phyloP scores from a whole-genome alignment of 2,888 invertebrate species.

The Spatulosminthurus flaviceps region DNA sequence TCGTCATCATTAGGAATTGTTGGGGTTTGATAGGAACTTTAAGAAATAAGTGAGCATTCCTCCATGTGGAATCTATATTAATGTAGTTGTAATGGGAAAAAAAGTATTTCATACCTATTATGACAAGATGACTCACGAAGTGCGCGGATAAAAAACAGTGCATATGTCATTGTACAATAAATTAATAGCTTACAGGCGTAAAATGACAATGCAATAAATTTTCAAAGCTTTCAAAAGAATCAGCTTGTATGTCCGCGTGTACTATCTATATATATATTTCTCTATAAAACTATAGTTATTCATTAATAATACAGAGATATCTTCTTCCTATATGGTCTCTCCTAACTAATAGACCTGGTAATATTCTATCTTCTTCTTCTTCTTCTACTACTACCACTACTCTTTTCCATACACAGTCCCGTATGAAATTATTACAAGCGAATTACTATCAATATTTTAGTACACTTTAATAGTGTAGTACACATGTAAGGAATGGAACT shows the following conservation, averaged over 20 bases:
- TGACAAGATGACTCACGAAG: slow-evolving; percentile 48
- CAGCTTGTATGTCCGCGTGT: slow-evolving; percentile 32
- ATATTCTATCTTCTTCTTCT: background rate
- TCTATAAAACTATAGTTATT: too few species aligned
- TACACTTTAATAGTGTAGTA: too few species aligned
- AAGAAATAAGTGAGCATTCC: slow-evolving; percentile 13
- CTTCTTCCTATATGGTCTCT: background rate
- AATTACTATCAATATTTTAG: too few species aligned
- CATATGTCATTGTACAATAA: slow-evolving; percentile 49
- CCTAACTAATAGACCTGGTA: background rate
- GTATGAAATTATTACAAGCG: too few species aligned
- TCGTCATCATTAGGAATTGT: slow-evolving; percentile 12
- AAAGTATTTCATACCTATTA: slow-evolving; percentile 45
- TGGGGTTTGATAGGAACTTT: background rate
- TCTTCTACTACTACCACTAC: background rate
- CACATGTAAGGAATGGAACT: too few species aligned
- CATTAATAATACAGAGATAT: slow-evolving; percentile 7
- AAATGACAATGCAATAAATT: slow-evolving; percentile 52
- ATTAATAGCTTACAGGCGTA: slow-evolving; percentile 48
- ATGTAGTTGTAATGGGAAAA: slow-evolving; percentile 34
- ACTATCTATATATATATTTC: too few species aligned
- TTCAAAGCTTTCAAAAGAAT: slow-evolving; percentile 43
- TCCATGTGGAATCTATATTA: slow-evolving; percentile 5
- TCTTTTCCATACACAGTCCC: too few species aligned
- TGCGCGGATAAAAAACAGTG: slow-evolving; percentile 36